Percentiles rank a stretch among this genome's conserved stretches.
phyloP scores from a whole-genome alignment of 2,888 invertebrate species.

The Chaetoderma sp. region DNA sequence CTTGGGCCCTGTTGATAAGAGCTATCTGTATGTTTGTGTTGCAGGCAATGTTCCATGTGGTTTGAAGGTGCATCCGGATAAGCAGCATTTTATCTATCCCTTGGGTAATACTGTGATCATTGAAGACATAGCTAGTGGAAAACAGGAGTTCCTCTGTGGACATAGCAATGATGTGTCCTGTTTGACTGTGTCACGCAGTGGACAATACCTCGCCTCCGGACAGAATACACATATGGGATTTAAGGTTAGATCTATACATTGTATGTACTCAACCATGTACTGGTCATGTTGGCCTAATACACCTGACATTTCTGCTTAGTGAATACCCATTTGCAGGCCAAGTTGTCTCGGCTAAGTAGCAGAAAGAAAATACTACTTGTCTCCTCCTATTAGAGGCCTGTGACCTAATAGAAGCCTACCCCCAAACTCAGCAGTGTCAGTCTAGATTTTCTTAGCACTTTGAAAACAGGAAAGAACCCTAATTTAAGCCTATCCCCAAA shows the following conservation, averaged over 20 bases:
- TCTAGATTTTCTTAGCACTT: no score
- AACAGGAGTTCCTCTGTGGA: conserved; percentile 66
- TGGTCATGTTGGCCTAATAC: no score
- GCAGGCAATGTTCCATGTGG: conserved; percentile 62
- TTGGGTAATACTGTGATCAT: conserved; percentile 69
- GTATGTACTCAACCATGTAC: no score
- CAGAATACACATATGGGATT: conserved; percentile 93
- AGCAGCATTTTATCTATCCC: conserved; percentile 68
- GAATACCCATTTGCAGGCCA: no score
- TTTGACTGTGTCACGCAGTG: conserved; percentile 75
- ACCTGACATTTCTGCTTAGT: no score
- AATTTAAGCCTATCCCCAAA: no score
- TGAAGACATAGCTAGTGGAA: conserved; percentile 61
- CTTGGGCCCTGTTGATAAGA: not conserved
- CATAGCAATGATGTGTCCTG: conserved; percentile 69
- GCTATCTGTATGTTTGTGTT: conserved; percentile 3
- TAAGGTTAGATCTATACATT: conserved; percentile 78
- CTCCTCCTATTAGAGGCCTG: no score
- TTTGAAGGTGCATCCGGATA: conserved; percentile 67
- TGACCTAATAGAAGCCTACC: no score
- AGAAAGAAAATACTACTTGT: no score
- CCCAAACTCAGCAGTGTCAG: no score
- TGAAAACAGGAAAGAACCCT: no score
- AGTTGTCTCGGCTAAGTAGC: no score
- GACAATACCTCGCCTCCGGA: conserved; percentile 87